Percentiles rank a stretch among this genome's conserved stretches.
phyloP scores from a whole-genome alignment of 2,113 vertebrate genomes.

The Theropithecus gelada region DNA sequence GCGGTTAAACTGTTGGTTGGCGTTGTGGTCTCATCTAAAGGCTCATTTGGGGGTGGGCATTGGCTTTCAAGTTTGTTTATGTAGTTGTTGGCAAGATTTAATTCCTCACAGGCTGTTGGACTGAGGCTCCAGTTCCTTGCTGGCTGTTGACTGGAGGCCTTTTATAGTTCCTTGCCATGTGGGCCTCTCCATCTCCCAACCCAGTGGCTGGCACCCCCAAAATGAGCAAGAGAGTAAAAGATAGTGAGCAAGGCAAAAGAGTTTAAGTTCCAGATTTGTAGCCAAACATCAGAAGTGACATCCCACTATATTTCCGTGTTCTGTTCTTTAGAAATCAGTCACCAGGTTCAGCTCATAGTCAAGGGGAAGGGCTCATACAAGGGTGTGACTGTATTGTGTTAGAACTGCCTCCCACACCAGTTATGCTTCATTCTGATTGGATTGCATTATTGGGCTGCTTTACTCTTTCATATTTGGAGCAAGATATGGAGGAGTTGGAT shows the following conservation, averaged over 20 bases:
- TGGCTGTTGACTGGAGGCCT: not conserved
- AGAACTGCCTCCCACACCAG: not conserved
- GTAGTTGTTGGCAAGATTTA: not conserved
- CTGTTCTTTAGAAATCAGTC: not conserved
- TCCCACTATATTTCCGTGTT: not conserved
- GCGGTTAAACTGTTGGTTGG: not conserved
- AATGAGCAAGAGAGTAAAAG: not conserved
- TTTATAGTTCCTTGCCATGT: not conserved
- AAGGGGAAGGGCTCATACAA: not conserved
- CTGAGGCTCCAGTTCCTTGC: not conserved
- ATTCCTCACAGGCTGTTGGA: not conserved
- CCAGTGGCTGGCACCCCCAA: not conserved
- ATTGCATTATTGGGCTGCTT: not conserved
- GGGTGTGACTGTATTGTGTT: not conserved
- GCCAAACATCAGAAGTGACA: not conserved
- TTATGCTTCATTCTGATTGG: not conserved
- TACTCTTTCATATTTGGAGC: not conserved
- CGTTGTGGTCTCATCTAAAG: not conserved
- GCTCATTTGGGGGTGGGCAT: rapidly evolving
- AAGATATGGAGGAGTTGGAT: not conserved
- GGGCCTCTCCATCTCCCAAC: not conserved
- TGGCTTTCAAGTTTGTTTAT: not conserved
- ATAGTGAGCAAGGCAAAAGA: not conserved
- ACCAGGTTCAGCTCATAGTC: not conserved
- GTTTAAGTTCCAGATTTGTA: not conserved